Evolutionary conservation across 1,140 invertebrate species (phyloP), one percentile per base, ranked within the genome.

Genomic region (Drosophila carrolli): DNA sequence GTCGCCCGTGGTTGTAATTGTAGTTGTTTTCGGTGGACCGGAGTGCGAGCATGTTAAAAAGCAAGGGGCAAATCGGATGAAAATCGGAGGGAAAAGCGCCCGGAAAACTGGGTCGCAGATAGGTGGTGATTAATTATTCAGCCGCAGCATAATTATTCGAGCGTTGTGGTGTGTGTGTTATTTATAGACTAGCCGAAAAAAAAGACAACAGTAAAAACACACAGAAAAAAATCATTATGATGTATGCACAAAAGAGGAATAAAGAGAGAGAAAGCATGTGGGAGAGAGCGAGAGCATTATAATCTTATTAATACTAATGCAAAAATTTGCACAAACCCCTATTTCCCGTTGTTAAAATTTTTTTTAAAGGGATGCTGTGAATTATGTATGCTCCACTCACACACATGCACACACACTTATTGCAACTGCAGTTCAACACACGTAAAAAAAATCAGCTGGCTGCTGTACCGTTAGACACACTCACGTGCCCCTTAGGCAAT

Each of bases 51-150:
- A 32, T 61, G 53, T 58, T 57, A 57, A 57, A 16, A 40, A 27
- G 48, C 48, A 63, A 61, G 43, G 57, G n/a, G n/a, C 23, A 27
- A 55, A 44, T 57, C n/a, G 40, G 55, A 16, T n/a, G 60, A 65
- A 65, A 66, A 62, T 16, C 63, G n/a, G 19, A 47, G n/a, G 35
- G 41, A 23, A 27, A 44, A 23, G n/a, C 48, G 37, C n/a, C 35
- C 35, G 37, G 51, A 37, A 23, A 71, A 71, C 38, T 72, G 66
- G 66, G 68, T 56, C 68, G 61, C 63, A 67, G 63, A 67, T 67
- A 67, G n/a, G 35, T 27, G 61, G 51, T 46, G 44, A 72, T 72
- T 72, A 72, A 72, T 72, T 72, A 72, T 72, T 72, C 66, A 71
- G 67, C 37, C 67, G 29, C 51, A 72, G 66, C 68, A 72, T 72